A percentile compares a stretch with the other conserved stretches of the same genome.
Conservation (phyloP, 2,797 vertebrate genomes). For the Falco rusticolus region DNA sequence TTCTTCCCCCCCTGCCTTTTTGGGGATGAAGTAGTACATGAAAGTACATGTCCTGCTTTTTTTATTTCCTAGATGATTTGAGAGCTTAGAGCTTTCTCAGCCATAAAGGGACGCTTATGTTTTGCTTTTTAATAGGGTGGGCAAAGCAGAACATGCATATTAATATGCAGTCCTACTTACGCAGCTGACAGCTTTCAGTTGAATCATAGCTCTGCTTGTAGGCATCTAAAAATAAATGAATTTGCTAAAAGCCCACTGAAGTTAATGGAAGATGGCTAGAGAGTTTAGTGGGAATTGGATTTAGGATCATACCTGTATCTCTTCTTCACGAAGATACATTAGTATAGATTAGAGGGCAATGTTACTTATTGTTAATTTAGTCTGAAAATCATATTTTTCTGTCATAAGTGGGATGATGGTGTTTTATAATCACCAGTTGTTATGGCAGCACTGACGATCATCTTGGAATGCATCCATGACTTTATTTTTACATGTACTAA, state of each 20-base stretch:
- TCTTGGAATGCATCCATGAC: not conserved
- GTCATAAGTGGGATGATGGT: not conserved
- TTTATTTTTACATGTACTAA: not conserved
- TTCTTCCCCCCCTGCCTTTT: not conserved
- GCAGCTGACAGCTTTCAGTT: constrained; percentile 47
- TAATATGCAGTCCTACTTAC: not conserved
- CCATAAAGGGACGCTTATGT: not conserved
- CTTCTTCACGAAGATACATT: not conserved
- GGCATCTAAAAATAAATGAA: constrained; percentile 43
- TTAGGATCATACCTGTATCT: not conserved
- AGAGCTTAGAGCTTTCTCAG: not conserved
- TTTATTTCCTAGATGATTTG: not conserved
- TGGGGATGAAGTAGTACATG: not conserved
- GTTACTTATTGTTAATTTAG: not conserved
- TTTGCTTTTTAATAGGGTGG: not conserved
- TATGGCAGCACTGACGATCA: not conserved
- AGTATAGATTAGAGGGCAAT: not conserved
- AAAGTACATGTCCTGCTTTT: rapidly evolving
- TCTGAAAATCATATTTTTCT: not conserved
- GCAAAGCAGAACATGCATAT: constrained; percentile 2
- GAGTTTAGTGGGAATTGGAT: not conserved
- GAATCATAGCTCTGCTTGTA: constrained; percentile 30
- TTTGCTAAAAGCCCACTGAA: constrained; percentile 6
- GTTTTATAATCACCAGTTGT: not conserved
- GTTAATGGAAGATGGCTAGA: not conserved